Conservation (phyloP, 2,888 invertebrate genomes). For the Listrodromus nycthemerus region DNA sequence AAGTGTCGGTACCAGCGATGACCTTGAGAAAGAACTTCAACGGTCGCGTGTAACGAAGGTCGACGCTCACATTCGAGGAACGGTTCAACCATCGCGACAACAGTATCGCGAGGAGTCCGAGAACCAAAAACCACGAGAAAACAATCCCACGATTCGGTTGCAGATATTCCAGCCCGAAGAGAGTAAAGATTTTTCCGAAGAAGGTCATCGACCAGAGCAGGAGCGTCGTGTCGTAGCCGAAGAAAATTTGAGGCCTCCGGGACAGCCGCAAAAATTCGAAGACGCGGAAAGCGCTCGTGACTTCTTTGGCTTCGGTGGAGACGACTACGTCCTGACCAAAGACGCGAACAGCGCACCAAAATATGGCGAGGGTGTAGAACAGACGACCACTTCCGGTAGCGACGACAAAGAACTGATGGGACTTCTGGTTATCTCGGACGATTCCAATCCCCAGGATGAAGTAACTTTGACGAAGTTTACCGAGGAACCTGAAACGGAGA, state of each 20-base stretch:
- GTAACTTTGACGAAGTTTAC: constrained; percentile 72
- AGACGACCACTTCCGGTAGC: constrained; percentile 11
- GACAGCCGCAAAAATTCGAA: constrained; percentile 45
- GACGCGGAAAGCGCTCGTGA: constrained; percentile 68
- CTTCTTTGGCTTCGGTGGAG: constrained; percentile 69
- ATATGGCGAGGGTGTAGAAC: not conserved
- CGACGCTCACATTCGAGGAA: not conserved
- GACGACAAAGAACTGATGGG: constrained; percentile 39
- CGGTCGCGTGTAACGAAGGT: not conserved
- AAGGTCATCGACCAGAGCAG: constrained; percentile 14
- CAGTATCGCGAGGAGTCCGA: not conserved
- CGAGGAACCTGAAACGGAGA: constrained; percentile 72
- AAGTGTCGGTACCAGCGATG: not conserved
- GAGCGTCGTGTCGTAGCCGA: not conserved
- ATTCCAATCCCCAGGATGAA: constrained; percentile 71
- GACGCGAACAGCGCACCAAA: constrained; percentile 26
- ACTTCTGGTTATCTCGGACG: constrained; percentile 36
- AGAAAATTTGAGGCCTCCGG: constrained; percentile 13
- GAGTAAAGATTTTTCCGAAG: constrained; percentile 12
- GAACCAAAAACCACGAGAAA: not conserved
- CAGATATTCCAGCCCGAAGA: constrained; percentile 20
- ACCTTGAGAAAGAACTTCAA: not conserved
- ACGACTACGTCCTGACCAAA: constrained; percentile 64
- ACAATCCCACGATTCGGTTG: not conserved
- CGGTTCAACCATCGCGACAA: not conserved